Percentiles rank a stretch among this genome's conserved stretches.
Evolutionary conservation across 2,888 invertebrate species (phyloP).

Genomic region (Bimastos eiseni): DNA sequence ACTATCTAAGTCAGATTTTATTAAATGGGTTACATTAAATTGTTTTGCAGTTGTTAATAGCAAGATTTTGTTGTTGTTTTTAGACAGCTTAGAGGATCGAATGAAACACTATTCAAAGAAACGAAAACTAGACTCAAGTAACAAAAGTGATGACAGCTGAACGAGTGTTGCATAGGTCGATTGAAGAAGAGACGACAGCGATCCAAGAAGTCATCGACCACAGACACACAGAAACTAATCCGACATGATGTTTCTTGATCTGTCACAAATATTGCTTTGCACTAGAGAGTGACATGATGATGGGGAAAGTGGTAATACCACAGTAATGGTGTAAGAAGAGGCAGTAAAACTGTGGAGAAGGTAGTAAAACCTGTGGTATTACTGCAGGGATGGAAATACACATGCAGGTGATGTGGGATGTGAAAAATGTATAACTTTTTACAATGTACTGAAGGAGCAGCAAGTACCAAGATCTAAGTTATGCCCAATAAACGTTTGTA

Average conservation of each 20-base stretch:
- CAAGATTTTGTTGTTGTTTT: slow-evolving; percentile 57
- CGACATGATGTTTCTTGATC: background rate
- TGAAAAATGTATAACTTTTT: too few relatives aligned
- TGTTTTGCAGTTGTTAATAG: background rate
- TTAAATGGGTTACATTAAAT: background rate
- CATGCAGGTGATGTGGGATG: too few relatives aligned
- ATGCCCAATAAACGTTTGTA: background rate
- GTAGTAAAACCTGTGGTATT: too few relatives aligned
- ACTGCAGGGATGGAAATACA: too few relatives aligned
- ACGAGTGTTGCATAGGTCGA: background rate
- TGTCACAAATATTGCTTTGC: background rate
- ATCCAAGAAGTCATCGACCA: background rate
- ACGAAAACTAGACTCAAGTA: slow-evolving; percentile 43
- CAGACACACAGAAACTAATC: background rate
- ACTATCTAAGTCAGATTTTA: too few relatives aligned
- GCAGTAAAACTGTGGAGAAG: too few relatives aligned
- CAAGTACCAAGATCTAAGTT: background rate
- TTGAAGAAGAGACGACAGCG: background rate
- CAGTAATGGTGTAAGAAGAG: too few relatives aligned
- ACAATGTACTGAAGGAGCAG: too few relatives aligned
- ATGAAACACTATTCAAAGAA: slow-evolving; percentile 75
- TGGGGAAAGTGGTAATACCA: too few relatives aligned
- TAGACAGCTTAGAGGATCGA: slow-evolving; percentile 80
- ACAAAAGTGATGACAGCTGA: background rate
- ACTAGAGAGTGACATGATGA: background rate